Evolutionary conservation across 2,113 vertebrate species (phyloP), one percentile per base, ranked within the genome.

Genomic region (Chaetodon trifascialis): DNA sequence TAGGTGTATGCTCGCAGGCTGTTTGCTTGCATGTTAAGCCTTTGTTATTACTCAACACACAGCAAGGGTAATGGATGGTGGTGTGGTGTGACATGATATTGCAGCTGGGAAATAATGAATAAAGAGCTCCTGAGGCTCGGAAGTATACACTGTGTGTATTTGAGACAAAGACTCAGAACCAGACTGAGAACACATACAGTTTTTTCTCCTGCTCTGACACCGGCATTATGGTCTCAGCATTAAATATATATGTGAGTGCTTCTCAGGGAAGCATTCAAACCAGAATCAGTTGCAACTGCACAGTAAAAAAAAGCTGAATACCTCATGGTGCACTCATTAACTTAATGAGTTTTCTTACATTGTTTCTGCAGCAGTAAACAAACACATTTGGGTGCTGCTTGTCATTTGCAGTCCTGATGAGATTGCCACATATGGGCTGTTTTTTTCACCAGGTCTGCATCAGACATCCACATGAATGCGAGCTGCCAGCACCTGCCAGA

Each of bases 1-100:
- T 23, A 42, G 42, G 54, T 3, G 6, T 51, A 15, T 73, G 15
- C 19, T 34, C 34, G 4, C 64, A 11, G 17, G 19, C 34, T n/a
- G 34, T 60, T 49, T 56, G 34, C 75, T 56, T 2, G 4, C n/a
- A 21, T 36, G 42, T 46, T 51, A n/a, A 64, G 46, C 52, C 21
- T 65, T 67, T 85, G 67, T 73, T 76, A 38, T 64, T 66, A 51
- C 25, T 71, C 12, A 49, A 71, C 42, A 76, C 42, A 44, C n/a
- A 60, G 12, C 11, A 30, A 59, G 6, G 46, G 23, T 7, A 4
- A 62, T 46, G 11, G 40, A 63, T 4, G 14, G n/a, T 47, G 16
- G 55, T 49, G 40, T 73, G 51, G 5, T 30, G 21, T 54, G 12
- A 73, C 42, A 42, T 56, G 44, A 46, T 44, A 17, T 17, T 66